Base-by-base conservation (phyloP, 2,113 vertebrate genomes). In the Spea multiplicata region DNA sequence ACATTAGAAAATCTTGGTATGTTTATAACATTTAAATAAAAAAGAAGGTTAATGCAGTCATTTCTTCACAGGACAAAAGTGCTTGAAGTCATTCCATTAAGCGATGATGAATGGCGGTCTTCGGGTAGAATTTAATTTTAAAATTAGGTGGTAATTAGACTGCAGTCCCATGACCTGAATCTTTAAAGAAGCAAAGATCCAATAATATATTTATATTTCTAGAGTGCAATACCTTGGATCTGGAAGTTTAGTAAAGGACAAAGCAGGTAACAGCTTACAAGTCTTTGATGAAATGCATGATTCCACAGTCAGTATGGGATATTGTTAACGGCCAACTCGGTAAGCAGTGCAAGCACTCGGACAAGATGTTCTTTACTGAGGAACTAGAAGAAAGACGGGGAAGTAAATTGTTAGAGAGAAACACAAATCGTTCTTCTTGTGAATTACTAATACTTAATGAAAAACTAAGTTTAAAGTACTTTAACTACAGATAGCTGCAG, bases 291-390 rank as follows among this genome's bases (percentile, higher is more conserved):
- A 59, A 74, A 71, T 53, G 16, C 5, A 6, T 6, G 4, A 12
- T 53, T 71, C 50, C 48, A 12, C 2, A 8, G 3, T 66, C 59
- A 80, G 67, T 73, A 92, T 57, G 91, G 83, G 81, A 91, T 89
- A 81, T 91, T 88, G 81, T 87, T 87, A 81, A 91, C 64, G 3
- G 92, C 92, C 9, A 93, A 91, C 87, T 99, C 97, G 0, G 96
- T 98, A 83, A 99, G 90, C 30, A 97, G 88, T 44, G 87, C 90
- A 86, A 99, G 85, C 68, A 95, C 89, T 73, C 90, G 90, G 50
- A 83, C 85, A 83, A 97, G 84, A 83, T 95, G 92, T 66, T 89
- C 88, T 82, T 91, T 92, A 85, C 88, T 91, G 68, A 92, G 86
- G 79, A 99, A 92, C 96, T 98, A 91, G 49, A 87, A 89, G 44